Evolutionary conservation across 2,113 vertebrate species (phyloP).

Genomic region (Psilopogon haemacephalus): DNA sequence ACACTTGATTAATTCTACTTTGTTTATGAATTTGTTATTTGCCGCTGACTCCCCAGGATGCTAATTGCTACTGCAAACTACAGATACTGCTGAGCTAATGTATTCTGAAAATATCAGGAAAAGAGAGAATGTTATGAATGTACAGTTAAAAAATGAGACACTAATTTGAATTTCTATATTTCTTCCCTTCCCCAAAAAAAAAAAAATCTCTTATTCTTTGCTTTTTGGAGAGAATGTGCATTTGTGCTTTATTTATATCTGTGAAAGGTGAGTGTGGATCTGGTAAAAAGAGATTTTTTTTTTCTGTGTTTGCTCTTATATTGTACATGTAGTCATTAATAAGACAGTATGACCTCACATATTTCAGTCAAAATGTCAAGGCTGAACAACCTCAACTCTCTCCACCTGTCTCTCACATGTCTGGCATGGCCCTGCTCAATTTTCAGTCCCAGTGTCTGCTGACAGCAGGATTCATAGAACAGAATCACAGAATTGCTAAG

Average conservation of each 20-base stretch:
- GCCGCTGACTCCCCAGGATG: conserved; percentile 61
- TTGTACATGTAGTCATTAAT: not conserved
- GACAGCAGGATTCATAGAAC: too few relatives aligned
- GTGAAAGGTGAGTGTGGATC: not conserved
- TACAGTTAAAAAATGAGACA: conserved; percentile 8
- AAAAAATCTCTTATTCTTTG: not conserved
- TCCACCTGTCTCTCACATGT: too few relatives aligned
- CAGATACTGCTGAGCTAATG: conserved; percentile 68
- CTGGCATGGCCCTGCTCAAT: too few relatives aligned
- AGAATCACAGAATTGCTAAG: too few relatives aligned
- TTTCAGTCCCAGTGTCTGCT: too few relatives aligned
- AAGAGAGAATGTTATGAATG: not conserved
- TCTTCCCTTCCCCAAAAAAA: not conserved
- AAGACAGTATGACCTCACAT: not conserved
- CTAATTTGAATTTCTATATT: not conserved
- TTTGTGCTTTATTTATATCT: not conserved
- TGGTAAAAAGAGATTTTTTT: not conserved
- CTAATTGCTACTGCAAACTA: conserved; percentile 69
- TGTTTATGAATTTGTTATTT: conserved; percentile 67
- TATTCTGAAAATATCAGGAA: conserved; percentile 20
- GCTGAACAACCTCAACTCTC: too few relatives aligned
- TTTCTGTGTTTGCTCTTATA: not conserved
- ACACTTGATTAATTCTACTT: conserved; percentile 65
- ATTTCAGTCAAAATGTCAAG: not conserved
- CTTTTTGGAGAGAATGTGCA: not conserved